Conservation (phyloP, 2,888 invertebrate species). For the Drosophila heteroneura region DNA sequence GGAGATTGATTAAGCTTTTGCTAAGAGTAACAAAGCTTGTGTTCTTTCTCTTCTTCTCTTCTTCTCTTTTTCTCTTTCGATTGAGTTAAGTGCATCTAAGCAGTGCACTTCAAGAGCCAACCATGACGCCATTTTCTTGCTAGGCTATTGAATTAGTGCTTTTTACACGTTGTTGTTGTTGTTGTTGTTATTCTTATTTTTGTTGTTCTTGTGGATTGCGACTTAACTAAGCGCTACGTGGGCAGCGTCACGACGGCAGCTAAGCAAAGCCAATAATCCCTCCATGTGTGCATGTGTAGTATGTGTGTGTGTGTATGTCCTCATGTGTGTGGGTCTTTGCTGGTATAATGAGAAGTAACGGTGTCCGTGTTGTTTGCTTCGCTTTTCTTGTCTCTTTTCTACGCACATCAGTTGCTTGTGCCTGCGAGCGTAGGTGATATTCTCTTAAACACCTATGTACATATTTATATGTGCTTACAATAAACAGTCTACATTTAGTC, state of each 20-base stretch:
- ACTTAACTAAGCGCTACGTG: slow-evolving; percentile 19
- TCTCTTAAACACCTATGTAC: background rate
- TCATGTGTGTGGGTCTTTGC: slow-evolving; percentile 3
- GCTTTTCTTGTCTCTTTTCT: slow-evolving; percentile 6
- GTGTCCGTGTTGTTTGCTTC: background rate
- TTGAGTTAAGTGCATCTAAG: slow-evolving; percentile 56
- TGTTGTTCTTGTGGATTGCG: slow-evolving; percentile 10
- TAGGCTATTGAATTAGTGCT: background rate
- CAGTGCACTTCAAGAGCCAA: slow-evolving; percentile 47
- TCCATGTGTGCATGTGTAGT: slow-evolving; percentile 5
- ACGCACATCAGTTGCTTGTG: background rate
- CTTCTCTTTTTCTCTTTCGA: slow-evolving; percentile 2
- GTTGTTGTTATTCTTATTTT: background rate
- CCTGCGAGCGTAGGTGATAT: slow-evolving; percentile 6
- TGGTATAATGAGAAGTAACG: slow-evolving; percentile 21
- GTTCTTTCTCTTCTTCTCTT: background rate
- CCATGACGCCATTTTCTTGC: slow-evolving; percentile 45
- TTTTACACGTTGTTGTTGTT: background rate
- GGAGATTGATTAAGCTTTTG: slow-evolving; percentile 17
- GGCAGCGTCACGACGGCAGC: slow-evolving; percentile 16
- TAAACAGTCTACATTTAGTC: background rate
- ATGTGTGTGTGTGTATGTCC: slow-evolving; percentile 5
- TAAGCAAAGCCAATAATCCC: slow-evolving; percentile 39
- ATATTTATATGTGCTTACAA: background rate
- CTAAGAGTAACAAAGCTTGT: background rate